Conservation (phyloP, 2,888 invertebrate genomes). For the Polia nebulosa region DNA sequence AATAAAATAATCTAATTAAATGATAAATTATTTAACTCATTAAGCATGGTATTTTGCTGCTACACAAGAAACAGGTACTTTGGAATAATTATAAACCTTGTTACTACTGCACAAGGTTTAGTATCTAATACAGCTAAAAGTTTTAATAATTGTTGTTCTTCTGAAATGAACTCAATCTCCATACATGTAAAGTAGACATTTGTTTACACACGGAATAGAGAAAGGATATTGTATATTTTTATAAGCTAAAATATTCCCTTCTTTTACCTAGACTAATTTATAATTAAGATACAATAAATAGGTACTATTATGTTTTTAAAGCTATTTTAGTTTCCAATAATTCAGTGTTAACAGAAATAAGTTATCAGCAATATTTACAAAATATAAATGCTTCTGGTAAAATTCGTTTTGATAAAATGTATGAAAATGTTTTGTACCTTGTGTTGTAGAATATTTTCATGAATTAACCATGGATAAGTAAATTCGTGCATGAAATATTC, state of each 20-base stretch:
- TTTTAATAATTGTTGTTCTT: neutral
- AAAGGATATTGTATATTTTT: neutral
- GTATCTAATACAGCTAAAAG: neutral
- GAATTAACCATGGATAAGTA: no score
- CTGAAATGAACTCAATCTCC: constrained; percentile 9
- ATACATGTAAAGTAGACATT: neutral
- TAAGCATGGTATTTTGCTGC: neutral
- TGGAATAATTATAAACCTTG: constrained; percentile 7
- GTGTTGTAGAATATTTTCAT: no score
- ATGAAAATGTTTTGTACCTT: neutral
- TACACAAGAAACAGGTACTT: neutral
- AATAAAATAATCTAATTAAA: neutral
- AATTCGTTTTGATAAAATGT: constrained; percentile 2
- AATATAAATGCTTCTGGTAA: constrained; percentile 7
- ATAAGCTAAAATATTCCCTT: neutral
- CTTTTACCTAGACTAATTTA: neutral
- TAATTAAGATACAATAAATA: no score
- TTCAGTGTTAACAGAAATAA: neutral
- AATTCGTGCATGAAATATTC: constrained; percentile 35
- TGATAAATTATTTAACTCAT: constrained; percentile 2
- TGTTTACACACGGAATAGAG: no score
- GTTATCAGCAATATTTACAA: constrained; percentile 14
- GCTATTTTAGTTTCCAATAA: neutral
- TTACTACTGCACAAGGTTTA: neutral
- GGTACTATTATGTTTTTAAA: neutral